phyloP scores from a whole-genome alignment of 2,888 invertebrate species.

The Sphinx pinastri region DNA sequence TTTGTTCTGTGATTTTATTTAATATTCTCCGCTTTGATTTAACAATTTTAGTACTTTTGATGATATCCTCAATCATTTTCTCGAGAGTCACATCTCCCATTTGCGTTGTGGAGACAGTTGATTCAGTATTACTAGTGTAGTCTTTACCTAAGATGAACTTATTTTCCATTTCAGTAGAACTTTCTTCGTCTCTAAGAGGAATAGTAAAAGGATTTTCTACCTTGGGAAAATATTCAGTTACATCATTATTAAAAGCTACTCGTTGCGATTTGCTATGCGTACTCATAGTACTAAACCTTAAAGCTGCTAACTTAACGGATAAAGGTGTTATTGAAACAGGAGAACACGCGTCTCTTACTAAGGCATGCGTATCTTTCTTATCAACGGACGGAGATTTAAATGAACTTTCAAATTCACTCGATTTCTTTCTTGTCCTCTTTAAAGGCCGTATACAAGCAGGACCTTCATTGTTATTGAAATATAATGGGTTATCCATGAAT shows the following conservation, averaged over 20 bases:
- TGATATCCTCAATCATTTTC: slow-evolving; percentile 85
- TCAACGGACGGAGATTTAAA: slow-evolving; percentile 76
- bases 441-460: slow-evolving; percentile 66
- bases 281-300: slow-evolving; percentile 83
- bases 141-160: slow-evolving; percentile 75
- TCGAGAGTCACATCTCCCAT: slow-evolving; percentile 83
- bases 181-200: slow-evolving; percentile 74
- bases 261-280: slow-evolving; percentile 68
- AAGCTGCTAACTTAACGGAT: slow-evolving; percentile 83
- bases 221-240: slow-evolving; percentile 81
- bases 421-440: slow-evolving; percentile 76
- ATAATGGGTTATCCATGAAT: slow-evolving; percentile 78
- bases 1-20: slow-evolving; percentile 50
- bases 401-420: slow-evolving; percentile 75
- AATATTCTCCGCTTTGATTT: slow-evolving; percentile 71
- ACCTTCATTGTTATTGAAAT: slow-evolving; percentile 74
- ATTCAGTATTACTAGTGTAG: slow-evolving; percentile 66
- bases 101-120: slow-evolving; percentile 79
- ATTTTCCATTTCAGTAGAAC: slow-evolving; percentile 78
- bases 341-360: slow-evolving; percentile 76
- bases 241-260: slow-evolving; percentile 63
- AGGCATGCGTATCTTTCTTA: slow-evolving; percentile 69
- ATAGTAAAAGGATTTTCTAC: slow-evolving; percentile 72
- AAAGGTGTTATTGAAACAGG: slow-evolving; percentile 84
- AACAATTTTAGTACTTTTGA: slow-evolving; percentile 82